phyloP scores from a whole-genome alignment of 2,113 vertebrate species.

The Tachycineta bicolor region DNA sequence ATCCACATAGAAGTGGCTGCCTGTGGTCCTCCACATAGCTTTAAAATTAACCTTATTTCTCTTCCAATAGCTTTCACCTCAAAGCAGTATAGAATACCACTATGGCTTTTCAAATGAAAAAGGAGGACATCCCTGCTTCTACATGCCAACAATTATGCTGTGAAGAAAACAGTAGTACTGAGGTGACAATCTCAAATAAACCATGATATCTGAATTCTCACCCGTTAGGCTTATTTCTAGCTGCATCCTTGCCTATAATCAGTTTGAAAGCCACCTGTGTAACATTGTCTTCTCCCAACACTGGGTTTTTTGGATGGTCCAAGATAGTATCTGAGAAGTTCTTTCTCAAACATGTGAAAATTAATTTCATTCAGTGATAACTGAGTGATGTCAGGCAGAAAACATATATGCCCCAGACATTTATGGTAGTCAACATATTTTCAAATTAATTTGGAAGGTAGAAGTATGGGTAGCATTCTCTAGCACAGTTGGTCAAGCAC shows the following conservation, averaged over 20 bases:
- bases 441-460: not conserved
- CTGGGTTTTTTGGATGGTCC: not conserved
- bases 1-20: not conserved
- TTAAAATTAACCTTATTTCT: not conserved
- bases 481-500: not conserved
- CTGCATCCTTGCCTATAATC: not conserved
- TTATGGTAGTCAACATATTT: not conserved
- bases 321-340: not conserved
- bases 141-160: not conserved
- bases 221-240: not conserved
- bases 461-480: not conserved
- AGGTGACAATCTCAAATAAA: not conserved
- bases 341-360: not conserved
- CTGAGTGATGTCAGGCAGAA: not conserved
- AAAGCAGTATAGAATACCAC: not conserved
- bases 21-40: not conserved
- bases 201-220: not conserved
- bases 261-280: not conserved
- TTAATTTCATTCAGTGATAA: not conserved
- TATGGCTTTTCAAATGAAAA: not conserved
- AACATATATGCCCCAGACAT: rapidly evolving
- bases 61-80: not conserved
- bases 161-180: not conserved
- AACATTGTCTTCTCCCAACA: not conserved
- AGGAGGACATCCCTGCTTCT: not conserved